Evolutionary conservation across 30 jellyfish, hydroid and myxozoan genomes (phyloP), one percentile per base, ranked within the genome.

Genomic region (Cassiopea xamachana): DNA sequence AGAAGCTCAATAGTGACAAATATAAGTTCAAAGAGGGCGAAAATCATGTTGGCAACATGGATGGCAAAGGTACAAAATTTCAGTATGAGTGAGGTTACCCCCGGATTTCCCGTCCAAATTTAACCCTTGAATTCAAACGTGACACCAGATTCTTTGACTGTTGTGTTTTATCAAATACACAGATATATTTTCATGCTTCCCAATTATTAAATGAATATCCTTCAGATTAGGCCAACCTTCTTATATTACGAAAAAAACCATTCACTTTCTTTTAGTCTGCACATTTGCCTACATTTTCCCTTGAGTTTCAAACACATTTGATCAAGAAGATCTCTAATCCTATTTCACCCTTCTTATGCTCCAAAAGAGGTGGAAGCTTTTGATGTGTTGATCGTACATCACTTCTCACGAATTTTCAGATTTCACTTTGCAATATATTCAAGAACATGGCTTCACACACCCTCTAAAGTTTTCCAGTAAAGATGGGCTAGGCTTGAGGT

Each of bases 401-500:
- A 9, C 39, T 64, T 5, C 74, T 64, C 43, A 4, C 74, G 74
- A 64, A 64, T 80, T 88, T 80, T 27, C 76, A 95, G 99, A 95
- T 87, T 95, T 95, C 93, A 81, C 78, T 74, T 81, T 95, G 49
- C 96, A 95, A 85, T 95, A 77, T 73, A 79, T 95, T 46, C 99
- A 95, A 88, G 98, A 90, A 73, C 93, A 95, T 79, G 99, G 99
- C 44, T 95, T 95, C 84, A 87, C 80, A 44, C 60, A 68, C 18
- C 99, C 99, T 1, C 83, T 95, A 69, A 77, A 79, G 85, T 91
- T 95, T 73, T 48, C 86, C 12, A 87, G 84, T 64, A 77, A 84
- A 79, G 99, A 95, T 83, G 98, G 98, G 13, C 98, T 95, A 3
- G 97, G 92, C 16, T 64, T 95, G 75, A 87, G 92, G 99, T 95